These are phyloP conservation scores for Hemitrygon akajei DNA, from an alignment of 2,797 vertebrate species.

Conservation along the genomic window DNA sequence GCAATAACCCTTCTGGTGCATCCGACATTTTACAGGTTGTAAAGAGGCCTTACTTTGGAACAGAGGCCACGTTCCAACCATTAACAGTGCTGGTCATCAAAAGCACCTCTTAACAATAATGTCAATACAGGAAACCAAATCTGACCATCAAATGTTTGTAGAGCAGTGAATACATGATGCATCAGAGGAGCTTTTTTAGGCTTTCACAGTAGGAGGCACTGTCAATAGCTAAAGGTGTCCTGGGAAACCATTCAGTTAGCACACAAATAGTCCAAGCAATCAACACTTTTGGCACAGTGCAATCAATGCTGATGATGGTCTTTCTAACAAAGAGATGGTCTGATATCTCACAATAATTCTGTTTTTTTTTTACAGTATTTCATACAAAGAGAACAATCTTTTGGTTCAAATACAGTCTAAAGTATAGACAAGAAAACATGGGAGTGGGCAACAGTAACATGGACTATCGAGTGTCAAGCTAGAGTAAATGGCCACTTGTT, in stretches of 20 bases:
- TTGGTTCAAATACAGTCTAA: constrained; percentile 40
- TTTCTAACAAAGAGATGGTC: constrained; percentile 46
- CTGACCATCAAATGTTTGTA: constrained; percentile 48
- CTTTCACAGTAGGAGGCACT: constrained; percentile 47
- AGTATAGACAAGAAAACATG: constrained; percentile 40
- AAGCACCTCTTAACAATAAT: constrained; percentile 39
- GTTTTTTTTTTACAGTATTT: constrained; percentile 32
- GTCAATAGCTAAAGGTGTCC: constrained; percentile 50
- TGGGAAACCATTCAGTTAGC: constrained; percentile 51
- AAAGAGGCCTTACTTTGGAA: background rate
- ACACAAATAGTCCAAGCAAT: constrained; percentile 46
- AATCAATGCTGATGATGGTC: constrained; percentile 50
- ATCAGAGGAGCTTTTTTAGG: constrained; percentile 43
- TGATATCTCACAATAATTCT: constrained; percentile 50
- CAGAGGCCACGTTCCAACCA: background rate
- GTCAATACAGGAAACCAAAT: constrained; percentile 45
- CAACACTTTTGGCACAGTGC: constrained; percentile 50
- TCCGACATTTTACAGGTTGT: background rate
- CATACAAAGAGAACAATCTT: constrained; percentile 28
- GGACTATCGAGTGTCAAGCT: background rate
- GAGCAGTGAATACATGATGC: constrained; percentile 46
- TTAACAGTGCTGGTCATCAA: background rate
- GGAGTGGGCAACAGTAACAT: background rate
- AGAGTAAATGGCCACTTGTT: background rate
- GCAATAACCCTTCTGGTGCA: background rate